These are phyloP conservation scores for Allygus modestus DNA, from an alignment of 2,888 invertebrate species.

Conservation along the genomic window DNA sequence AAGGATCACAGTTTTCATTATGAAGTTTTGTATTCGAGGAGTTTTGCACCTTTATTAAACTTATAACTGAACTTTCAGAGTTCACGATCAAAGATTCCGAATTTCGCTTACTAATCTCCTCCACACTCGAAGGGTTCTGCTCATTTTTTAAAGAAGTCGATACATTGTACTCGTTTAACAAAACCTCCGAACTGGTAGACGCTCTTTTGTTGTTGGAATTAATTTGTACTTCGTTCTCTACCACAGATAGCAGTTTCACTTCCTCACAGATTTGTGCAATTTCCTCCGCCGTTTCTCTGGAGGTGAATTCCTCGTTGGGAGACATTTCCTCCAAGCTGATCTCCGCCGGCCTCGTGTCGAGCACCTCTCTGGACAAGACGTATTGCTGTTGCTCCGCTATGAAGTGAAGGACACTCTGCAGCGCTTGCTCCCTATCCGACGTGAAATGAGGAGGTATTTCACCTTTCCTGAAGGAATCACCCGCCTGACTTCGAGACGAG, in stretches of 20 bases:
- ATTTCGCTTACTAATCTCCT: slow-evolving; percentile 19
- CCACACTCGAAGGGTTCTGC: not conserved
- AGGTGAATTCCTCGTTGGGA: slow-evolving; percentile 25
- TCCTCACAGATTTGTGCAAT: slow-evolving; percentile 46
- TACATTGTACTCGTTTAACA: slow-evolving; percentile 57
- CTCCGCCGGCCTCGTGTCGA: slow-evolving; percentile 74
- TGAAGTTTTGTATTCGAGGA: not conserved
- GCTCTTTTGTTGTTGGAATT: slow-evolving; percentile 42
- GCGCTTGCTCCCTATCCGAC: slow-evolving; percentile 82
- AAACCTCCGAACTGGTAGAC: slow-evolving; percentile 45
- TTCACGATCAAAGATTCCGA: not conserved
- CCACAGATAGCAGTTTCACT: slow-evolving; percentile 5
- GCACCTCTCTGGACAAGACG: slow-evolving; percentile 79
- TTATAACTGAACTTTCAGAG: not conserved
- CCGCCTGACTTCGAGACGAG: slow-evolving; percentile 68
- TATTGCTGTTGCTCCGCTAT: slow-evolving; percentile 88
- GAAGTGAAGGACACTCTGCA: slow-evolving; percentile 85
- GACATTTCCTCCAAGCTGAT: slow-evolving; percentile 63
- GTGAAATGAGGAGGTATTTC: slow-evolving; percentile 58
- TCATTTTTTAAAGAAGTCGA: slow-evolving; percentile 47
- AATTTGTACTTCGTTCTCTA: slow-evolving; percentile 49
- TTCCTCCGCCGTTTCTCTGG: slow-evolving; percentile 23
- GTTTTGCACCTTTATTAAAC: not conserved
- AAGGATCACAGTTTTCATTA: not conserved
- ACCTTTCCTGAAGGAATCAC: slow-evolving; percentile 36